phyloP scores from a whole-genome alignment of 2,888 invertebrate genomes.

The Seira sanloemensis region DNA sequence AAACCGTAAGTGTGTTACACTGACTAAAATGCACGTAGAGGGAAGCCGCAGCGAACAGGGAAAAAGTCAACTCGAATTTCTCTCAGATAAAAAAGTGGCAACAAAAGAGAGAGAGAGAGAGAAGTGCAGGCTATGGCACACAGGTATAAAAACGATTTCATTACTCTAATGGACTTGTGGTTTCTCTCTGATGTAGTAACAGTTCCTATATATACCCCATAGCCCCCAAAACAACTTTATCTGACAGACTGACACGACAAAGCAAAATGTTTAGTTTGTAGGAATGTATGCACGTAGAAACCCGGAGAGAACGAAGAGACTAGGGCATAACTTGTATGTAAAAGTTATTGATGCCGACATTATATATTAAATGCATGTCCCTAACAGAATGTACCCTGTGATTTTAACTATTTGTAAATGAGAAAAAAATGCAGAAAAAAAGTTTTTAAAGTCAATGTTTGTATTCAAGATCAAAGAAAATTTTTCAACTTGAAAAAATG shows the following conservation, averaged over 20 bases:
- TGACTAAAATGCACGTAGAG: neutral
- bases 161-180: slow-evolving; percentile 60
- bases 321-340: too few relatives aligned
- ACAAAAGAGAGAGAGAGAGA: neutral
- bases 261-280: neutral
- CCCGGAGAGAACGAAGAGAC: too few relatives aligned
- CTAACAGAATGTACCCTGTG: too few relatives aligned
- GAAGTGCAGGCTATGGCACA: slow-evolving; percentile 9
- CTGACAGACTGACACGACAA: slow-evolving; percentile 50
- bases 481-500: neutral
- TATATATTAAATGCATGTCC: too few relatives aligned
- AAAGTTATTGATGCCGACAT: too few relatives aligned
- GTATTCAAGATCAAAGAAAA: neutral
- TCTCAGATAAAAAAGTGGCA: too few relatives aligned
- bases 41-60: neutral
- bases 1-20: neutral
- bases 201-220: neutral
- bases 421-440: neutral
- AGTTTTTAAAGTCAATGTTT: neutral
- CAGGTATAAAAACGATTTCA: slow-evolving; percentile 50
- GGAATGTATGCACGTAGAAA: neutral
- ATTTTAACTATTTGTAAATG: neutral
- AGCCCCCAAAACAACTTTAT: neutral
- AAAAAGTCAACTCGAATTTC: neutral
- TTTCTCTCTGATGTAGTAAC: slow-evolving; percentile 1